Evolutionary conservation across 2,797 vertebrate species (phyloP).

Genomic region (Poecile montanus): DNA sequence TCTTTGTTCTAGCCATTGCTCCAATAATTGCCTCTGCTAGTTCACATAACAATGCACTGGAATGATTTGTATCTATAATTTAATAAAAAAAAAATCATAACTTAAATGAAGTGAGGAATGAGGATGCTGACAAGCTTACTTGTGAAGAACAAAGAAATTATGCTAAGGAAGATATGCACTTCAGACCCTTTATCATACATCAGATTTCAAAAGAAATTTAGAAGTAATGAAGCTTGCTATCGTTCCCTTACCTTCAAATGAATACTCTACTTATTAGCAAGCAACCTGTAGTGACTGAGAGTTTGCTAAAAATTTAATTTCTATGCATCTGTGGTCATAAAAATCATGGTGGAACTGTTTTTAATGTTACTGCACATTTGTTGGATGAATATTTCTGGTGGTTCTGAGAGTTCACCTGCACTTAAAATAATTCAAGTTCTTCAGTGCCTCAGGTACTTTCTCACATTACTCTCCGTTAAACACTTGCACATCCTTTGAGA

Average conservation of each 20-base stretch:
- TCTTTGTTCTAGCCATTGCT: not conserved
- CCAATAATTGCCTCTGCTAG: not conserved
- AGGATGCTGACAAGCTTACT: not conserved
- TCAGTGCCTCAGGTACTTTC: not conserved
- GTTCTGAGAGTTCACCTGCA: not conserved
- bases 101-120: not conserved
- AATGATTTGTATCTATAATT: not conserved
- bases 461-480: not conserved
- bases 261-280: not conserved
- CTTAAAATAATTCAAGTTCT: not conserved
- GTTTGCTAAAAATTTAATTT: not conserved
- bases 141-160: slow-evolving; percentile 11
- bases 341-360: not conserved
- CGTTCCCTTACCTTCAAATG: not conserved
- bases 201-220: not conserved
- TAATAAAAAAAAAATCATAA: not conserved
- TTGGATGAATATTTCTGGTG: not conserved
- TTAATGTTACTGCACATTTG: not conserved
- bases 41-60: not conserved
- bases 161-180: not conserved
- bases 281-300: not conserved
- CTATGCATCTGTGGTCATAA: not conserved
- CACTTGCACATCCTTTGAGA: not conserved
- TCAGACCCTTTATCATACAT: not conserved
- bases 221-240: not conserved